A percentile compares a stretch with the other conserved stretches of the same genome.
These are phyloP conservation scores for Leontocebus nigricollis DNA, from an alignment of 2,797 vertebrate genomes.

Conservation along the genomic window DNA sequence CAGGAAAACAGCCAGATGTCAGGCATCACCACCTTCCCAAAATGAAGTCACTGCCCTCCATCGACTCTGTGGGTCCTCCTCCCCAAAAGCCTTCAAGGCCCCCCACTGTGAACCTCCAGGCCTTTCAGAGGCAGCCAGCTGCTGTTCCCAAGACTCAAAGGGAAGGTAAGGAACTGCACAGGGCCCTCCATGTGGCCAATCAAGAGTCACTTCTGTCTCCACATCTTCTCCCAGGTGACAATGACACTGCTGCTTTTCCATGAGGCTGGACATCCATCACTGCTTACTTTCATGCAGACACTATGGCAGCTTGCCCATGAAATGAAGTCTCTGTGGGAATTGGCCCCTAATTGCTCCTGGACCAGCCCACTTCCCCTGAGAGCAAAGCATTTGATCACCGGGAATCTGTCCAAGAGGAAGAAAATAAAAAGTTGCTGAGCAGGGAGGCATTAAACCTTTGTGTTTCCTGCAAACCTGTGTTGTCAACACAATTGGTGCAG, in stretches of 20 bases:
- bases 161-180: constrained; percentile 78
- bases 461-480: constrained; percentile 14
- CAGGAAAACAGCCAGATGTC: constrained; percentile 44
- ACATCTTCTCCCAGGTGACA: background rate
- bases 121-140: background rate
- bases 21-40: constrained; percentile 57
- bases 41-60: constrained; percentile 81
- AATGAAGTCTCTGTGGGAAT: background rate
- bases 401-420: constrained; percentile 70
- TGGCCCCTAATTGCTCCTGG: constrained; percentile 39
- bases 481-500: background rate
- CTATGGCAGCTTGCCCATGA: background rate
- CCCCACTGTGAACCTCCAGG: constrained; percentile 68
- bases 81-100: constrained; percentile 86
- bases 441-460: background rate
- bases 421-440: background rate
- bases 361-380: constrained; percentile 24
- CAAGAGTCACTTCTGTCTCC: background rate
- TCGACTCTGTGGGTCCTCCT: constrained; percentile 76
- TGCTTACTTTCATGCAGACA: background rate
- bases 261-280: background rate
- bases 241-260: background rate
- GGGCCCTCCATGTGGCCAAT: fast-evolving
- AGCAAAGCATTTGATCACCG: constrained; percentile 4
- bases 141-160: background rate